Base-by-base conservation (phyloP, 2,888 invertebrate species). In the Oeneis ivallda region DNA sequence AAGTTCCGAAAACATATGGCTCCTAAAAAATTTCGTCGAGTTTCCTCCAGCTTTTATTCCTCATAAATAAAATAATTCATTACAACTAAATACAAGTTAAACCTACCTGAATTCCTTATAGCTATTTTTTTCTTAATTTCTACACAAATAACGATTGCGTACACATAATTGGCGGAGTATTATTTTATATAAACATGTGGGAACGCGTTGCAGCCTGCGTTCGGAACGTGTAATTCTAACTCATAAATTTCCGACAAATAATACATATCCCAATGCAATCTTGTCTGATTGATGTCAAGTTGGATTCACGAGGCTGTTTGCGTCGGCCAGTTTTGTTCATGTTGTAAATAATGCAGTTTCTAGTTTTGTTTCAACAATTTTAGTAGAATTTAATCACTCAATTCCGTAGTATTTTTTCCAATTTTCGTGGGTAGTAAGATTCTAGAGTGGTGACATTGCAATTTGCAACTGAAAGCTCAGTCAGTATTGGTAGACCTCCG, bases 181-280 rank as follows among this genome's bases (percentile, higher is more conserved):
- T 66, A 70, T 64, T 65, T 70, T 72, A 73, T 70, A 69, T 68
- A 69, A 66, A 64, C 66, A 71, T 70, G 71, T 72, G 74, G 72
- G 70, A 73, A 71, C 73, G 70, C 72, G 71, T 70, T 72, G 67
- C 71, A 64, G 73, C 69, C 71, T 71, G 66, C 50, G 63, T 60
- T 59, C 68, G 71, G 67, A 72, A 74, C 80, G 74, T 82, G 75
- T 82, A 83, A 83, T 83, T 83, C 81, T 79, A 80, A 81, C 78
- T 79, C 83, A 82, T 83, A 83, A 82, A 83, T 83, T 82, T 81
- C 74, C 75, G 72, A 79, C 79, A 83, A 82, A 83, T 83, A 82
- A 83, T 83, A 82, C 77, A 78, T 80, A 82, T 81, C 75, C 73
- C 75, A 74, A 74, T 74, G 73, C 76, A 76, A 79, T 79, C 78